phyloP scores from a whole-genome alignment of 2,113 vertebrate species.

The Poecilia latipinna region DNA sequence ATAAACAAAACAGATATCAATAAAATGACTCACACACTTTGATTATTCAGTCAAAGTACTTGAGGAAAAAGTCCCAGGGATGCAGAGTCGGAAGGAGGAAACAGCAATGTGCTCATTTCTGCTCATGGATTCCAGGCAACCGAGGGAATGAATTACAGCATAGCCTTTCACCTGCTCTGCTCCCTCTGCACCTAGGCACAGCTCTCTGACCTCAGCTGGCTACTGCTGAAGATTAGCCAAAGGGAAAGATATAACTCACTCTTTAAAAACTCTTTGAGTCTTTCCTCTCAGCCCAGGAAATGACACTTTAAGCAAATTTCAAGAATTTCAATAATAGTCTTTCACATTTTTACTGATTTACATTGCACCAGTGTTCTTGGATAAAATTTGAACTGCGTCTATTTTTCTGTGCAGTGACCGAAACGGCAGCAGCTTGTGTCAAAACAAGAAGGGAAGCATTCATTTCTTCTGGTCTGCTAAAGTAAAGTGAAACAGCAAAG shows the following conservation, averaged over 20 bases:
- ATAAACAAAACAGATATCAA: constrained; percentile 44
- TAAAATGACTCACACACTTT: constrained; percentile 52
- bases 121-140: constrained; percentile 27
- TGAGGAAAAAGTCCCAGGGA: constrained; percentile 14
- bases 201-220: constrained; percentile 49
- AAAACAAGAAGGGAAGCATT: no score
- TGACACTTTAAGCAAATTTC: constrained; percentile 14
- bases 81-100: constrained; percentile 29
- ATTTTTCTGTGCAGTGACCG: not conserved
- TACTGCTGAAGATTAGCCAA: constrained; percentile 39
- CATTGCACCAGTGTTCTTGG: not conserved
- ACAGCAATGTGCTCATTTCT: constrained; percentile 29
- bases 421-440: no score
- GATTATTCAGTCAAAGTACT: constrained; percentile 31
- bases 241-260: constrained; percentile 49
- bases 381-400: not conserved
- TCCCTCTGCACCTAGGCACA: constrained; percentile 33
- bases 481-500: no score
- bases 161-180: constrained; percentile 41
- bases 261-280: constrained; percentile 55
- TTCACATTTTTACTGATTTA: not conserved
- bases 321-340: not conserved
- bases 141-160: constrained; percentile 45
- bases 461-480: no score
- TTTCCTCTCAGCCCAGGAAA: constrained; percentile 22